A percentile compares a stretch with the other conserved stretches of the same genome.
Conservation (phyloP, 1,140 invertebrate genomes). For the Idris sp. region DNA sequence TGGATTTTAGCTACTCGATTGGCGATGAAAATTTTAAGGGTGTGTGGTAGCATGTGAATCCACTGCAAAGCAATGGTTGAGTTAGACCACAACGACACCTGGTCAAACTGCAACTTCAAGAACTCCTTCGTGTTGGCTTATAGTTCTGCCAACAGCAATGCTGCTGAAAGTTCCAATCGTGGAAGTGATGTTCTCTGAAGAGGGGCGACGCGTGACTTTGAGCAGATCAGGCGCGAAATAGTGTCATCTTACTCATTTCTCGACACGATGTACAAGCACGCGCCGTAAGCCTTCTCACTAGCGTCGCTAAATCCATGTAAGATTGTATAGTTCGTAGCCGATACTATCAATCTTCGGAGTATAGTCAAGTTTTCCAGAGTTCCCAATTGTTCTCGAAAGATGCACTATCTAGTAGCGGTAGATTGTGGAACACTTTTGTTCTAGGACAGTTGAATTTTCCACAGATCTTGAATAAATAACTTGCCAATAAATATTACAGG, state of each 20-base stretch:
- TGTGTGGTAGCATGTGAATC: not conserved
- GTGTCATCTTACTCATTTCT: slow-evolving; percentile 8
- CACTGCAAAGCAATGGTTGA: slow-evolving; percentile 1
- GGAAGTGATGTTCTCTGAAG: not conserved
- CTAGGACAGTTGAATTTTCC: slow-evolving; percentile 65
- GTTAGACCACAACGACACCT: not conserved
- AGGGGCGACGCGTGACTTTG: not conserved
- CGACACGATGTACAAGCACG: slow-evolving; percentile 42
- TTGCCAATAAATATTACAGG: slow-evolving; percentile 61
- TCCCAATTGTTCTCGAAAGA: too few species aligned
- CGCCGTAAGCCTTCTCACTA: slow-evolving; percentile 24
- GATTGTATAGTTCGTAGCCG: too few species aligned
- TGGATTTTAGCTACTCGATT: not conserved
- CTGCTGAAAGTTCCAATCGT: not conserved
- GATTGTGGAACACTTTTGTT: slow-evolving; percentile 57
- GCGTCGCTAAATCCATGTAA: slow-evolving; percentile 48
- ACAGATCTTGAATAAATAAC: slow-evolving; percentile 68
- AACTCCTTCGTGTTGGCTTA: not conserved
- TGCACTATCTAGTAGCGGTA: too few species aligned
- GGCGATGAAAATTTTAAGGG: not conserved
- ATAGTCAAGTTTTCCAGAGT: slow-evolving; percentile 10
- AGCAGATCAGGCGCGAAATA: not conserved
- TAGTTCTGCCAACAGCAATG: too few species aligned
- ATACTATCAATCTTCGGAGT: slow-evolving; percentile 17
- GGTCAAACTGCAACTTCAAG: too few species aligned